Percentiles rank a stretch among this genome's conserved stretches.
Conservation (phyloP, 2,113 vertebrate species). For the Tangachromis dhanisi region DNA sequence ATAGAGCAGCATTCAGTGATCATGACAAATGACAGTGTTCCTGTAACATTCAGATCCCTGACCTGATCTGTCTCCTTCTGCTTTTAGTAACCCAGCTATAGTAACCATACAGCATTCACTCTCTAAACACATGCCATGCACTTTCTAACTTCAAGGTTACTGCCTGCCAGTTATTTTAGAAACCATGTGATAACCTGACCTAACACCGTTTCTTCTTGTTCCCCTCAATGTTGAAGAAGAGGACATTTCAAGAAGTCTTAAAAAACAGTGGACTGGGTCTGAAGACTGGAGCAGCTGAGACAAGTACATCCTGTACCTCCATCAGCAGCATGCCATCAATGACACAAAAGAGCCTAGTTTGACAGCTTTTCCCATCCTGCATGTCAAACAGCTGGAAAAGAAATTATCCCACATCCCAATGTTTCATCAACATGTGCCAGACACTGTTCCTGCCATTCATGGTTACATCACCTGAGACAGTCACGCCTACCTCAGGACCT, state of each 20-base stretch:
- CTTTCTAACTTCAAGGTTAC: background rate
- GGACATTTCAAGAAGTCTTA: background rate
- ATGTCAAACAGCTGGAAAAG: background rate
- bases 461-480: background rate
- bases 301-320: background rate
- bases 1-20: background rate
- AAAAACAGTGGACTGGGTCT: too few species aligned
- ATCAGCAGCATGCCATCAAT: background rate
- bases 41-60: background rate
- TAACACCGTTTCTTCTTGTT: background rate
- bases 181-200: background rate
- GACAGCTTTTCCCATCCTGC: background rate
- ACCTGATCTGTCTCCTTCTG: background rate
- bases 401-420: background rate
- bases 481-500: accelerated
- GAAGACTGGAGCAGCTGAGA: background rate
- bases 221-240: background rate
- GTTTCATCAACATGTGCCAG: background rate
- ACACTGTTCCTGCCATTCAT: background rate
- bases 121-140: background rate
- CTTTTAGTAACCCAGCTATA: background rate
- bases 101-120: background rate
- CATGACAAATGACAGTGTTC: background rate
- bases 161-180: background rate
- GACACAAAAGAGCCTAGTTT: background rate